Conservation (phyloP, 2,888 invertebrate genomes). For the Rotaria sp. region DNA sequence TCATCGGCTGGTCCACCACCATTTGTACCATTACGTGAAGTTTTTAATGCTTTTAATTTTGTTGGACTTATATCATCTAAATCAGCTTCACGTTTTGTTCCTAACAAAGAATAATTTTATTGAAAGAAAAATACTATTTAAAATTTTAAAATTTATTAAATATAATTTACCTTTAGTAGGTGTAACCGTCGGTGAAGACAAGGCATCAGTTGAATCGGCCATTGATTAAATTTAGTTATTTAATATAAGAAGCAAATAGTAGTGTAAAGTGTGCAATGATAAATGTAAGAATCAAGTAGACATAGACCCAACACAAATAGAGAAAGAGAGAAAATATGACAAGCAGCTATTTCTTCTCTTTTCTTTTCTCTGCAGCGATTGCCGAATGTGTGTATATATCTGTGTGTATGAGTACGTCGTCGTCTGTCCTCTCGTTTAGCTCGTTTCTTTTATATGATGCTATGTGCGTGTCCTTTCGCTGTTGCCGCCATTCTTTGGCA, state of each 20-base stretch:
- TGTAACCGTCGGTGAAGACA: not conserved
- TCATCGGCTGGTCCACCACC: not conserved
- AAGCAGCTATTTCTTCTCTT: conserved; percentile 19
- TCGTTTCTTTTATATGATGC: conserved; percentile 1
- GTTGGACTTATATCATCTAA: conserved; percentile 1
- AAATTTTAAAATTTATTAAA: too few species aligned
- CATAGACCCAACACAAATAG: not conserved
- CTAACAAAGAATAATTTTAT: not conserved
- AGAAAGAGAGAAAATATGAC: conserved; percentile 2
- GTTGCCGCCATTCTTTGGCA: conserved; percentile 15
- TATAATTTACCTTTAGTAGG: not conserved
- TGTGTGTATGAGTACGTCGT: not conserved
- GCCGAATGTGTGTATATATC: not conserved
- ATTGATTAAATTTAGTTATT: not conserved
- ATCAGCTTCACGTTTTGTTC: conserved; percentile 27
- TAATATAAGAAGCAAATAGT: not conserved
- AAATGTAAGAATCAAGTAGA: conserved; percentile 14
- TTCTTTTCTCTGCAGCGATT: conserved; percentile 18
- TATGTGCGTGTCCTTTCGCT: not conserved
- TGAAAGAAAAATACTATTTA: not conserved
- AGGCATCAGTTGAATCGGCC: conserved; percentile 25
- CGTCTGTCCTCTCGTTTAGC: conserved; percentile 8
- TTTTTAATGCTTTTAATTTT: conserved; percentile 18
- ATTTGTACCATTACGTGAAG: not conserved
- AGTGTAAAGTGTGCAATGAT: not conserved